phyloP scores from a whole-genome alignment of 1,140 invertebrate genomes.

The Drosophila arawakana region DNA sequence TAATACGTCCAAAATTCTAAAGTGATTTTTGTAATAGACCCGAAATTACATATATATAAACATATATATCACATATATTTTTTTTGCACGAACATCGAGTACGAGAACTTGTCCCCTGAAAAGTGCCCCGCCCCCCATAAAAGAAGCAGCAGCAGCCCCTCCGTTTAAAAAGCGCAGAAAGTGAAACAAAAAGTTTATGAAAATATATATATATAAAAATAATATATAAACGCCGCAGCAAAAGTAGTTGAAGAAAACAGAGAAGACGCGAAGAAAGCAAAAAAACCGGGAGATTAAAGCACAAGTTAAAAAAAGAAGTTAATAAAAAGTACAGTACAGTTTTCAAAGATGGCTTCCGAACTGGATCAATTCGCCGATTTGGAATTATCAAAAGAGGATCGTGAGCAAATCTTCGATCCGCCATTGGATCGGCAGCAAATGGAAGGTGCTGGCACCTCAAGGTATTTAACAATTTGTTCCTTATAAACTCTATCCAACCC shows the following conservation, averaged over 20 bases:
- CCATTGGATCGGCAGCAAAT: slow-evolving; percentile 83
- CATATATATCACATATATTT: slow-evolving; percentile 9
- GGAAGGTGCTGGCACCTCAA: slow-evolving; percentile 84
- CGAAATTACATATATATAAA: not conserved
- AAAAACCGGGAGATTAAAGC: too few relatives aligned
- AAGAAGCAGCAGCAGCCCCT: not conserved
- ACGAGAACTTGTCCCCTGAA: not conserved
- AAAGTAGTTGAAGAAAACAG: not conserved
- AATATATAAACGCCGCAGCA: not conserved
- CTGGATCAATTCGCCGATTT: slow-evolving; percentile 84
- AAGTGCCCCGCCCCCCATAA: not conserved
- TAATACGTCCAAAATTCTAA: slow-evolving; percentile 5
- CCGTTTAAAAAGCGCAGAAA: not conserved
- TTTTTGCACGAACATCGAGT: slow-evolving; percentile 22
- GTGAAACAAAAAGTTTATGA: not conserved
- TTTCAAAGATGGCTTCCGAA: slow-evolving; percentile 80
- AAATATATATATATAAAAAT: not conserved
- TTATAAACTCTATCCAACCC: not conserved
- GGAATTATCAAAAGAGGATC: slow-evolving; percentile 84
- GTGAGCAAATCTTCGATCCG: slow-evolving; percentile 84
- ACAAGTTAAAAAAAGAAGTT: slow-evolving; percentile 22
- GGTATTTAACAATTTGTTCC: slow-evolving; percentile 58
- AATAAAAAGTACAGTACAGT: slow-evolving; percentile 6
- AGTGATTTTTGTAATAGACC: not conserved
- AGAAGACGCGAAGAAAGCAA: slow-evolving; percentile 14